Evolutionary conservation across 1,140 invertebrate genomes (phyloP).

Genomic region (Papilio dardanus): DNA sequence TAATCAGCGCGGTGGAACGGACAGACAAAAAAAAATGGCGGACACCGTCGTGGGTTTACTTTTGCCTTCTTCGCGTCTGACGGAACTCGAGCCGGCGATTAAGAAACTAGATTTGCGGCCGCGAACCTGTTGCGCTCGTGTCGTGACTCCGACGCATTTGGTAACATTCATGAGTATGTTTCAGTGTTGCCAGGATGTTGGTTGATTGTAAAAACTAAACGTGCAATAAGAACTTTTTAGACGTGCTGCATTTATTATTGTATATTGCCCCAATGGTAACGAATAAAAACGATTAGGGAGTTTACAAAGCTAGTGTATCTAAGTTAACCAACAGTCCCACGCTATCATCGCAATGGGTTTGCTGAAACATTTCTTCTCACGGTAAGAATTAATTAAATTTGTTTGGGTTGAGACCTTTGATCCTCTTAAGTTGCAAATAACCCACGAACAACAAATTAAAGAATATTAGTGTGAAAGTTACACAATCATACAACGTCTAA

Average conservation of each 20-base stretch:
- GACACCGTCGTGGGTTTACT: conserved; percentile 41
- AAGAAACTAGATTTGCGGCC: conserved; percentile 59
- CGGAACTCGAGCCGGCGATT: conserved; percentile 51
- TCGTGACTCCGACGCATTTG: conserved; percentile 48
- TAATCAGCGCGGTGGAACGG: conserved; percentile 26
- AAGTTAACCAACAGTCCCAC: neutral
- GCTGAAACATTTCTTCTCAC: conserved; percentile 6
- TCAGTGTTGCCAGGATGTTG: conserved; percentile 12
- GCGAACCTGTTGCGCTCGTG: conserved; percentile 51
- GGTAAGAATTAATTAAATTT: neutral
- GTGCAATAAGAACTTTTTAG: neutral
- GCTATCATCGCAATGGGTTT: neutral
- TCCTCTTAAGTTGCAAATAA: conserved; percentile 11
- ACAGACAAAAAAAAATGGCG: conserved; percentile 50
- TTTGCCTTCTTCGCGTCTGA: conserved; percentile 49
- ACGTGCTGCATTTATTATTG: neutral
- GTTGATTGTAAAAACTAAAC: conserved; percentile 24
- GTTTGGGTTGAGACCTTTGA: conserved; percentile 12
- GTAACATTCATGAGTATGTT: conserved; percentile 48
- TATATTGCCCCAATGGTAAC: neutral
- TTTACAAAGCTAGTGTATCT: neutral
- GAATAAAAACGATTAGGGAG: neutral
- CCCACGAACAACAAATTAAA: conserved; percentile 3
- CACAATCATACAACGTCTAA: neutral
- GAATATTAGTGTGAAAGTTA: neutral